Evolutionary conservation across 2,797 vertebrate species (phyloP).

Genomic region (Rhincodon typus): DNA sequence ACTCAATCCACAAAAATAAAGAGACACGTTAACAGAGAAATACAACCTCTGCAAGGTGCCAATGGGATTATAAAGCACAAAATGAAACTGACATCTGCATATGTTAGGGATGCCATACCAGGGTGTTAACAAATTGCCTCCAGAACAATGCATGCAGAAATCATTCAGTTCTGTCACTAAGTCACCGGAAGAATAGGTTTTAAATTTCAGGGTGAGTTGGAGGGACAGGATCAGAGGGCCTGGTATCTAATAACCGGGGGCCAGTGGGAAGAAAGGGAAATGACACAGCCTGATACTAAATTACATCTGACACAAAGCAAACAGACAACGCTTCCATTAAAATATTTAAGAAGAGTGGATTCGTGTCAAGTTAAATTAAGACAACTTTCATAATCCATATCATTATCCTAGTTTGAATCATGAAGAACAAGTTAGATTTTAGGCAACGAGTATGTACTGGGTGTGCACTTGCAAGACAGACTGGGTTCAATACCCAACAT

Average conservation of each 20-base stretch:
- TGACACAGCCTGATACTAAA: background rate
- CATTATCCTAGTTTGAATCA: background rate
- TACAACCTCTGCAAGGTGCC: background rate
- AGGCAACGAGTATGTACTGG: background rate
- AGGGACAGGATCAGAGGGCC: background rate
- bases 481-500: background rate
- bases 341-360: background rate
- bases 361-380: slow-evolving; percentile 16
- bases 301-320: background rate
- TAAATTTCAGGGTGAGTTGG: background rate
- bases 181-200: background rate
- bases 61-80: background rate
- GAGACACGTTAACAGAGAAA: background rate
- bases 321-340: background rate
- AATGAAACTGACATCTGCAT: background rate
- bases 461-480: background rate
- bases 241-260: background rate
- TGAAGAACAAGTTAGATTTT: background rate
- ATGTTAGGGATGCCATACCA: background rate
- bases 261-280: background rate
- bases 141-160: background rate
- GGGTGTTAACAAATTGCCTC: background rate
- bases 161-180: background rate
- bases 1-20: background rate
- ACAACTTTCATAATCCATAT: background rate